phyloP scores from a whole-genome alignment of 2,797 vertebrate species.

The Ispidina picta region DNA sequence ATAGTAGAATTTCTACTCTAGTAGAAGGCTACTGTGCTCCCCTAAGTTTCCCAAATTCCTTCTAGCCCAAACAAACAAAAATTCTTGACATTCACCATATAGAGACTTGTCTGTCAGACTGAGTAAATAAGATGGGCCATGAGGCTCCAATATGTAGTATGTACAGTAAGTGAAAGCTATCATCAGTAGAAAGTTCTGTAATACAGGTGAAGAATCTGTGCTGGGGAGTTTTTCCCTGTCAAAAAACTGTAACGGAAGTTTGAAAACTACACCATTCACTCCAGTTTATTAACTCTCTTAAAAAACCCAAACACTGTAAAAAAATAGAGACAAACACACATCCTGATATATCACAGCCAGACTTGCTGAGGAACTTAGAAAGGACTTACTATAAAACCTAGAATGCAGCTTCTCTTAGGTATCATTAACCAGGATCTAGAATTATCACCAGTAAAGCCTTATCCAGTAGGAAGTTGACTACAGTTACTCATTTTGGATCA shows the following conservation, averaged over 20 bases:
- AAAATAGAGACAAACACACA: background rate
- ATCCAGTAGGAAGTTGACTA: background rate
- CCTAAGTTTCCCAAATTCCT: background rate
- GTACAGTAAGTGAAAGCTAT: background rate
- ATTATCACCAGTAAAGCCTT: background rate
- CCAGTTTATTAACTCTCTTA: background rate
- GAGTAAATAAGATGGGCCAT: background rate
- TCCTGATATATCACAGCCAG: background rate
- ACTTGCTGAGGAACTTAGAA: background rate
- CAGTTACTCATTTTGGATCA: background rate
- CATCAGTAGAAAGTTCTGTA: background rate
- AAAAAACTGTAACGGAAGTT: background rate
- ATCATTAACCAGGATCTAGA: background rate
- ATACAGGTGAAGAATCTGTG: background rate
- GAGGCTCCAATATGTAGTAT: background rate
- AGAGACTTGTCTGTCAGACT: background rate
- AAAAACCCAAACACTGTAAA: background rate
- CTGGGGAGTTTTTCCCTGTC: background rate
- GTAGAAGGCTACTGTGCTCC: background rate
- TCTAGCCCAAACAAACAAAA: background rate
- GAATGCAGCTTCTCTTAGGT: background rate
- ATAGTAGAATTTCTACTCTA: background rate
- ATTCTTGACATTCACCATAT: background rate
- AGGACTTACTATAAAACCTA: background rate
- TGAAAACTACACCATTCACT: background rate